These are phyloP conservation scores for Pachliopta kotzebuea DNA, from an alignment of 2,888 invertebrate species.

Conservation along the genomic window DNA sequence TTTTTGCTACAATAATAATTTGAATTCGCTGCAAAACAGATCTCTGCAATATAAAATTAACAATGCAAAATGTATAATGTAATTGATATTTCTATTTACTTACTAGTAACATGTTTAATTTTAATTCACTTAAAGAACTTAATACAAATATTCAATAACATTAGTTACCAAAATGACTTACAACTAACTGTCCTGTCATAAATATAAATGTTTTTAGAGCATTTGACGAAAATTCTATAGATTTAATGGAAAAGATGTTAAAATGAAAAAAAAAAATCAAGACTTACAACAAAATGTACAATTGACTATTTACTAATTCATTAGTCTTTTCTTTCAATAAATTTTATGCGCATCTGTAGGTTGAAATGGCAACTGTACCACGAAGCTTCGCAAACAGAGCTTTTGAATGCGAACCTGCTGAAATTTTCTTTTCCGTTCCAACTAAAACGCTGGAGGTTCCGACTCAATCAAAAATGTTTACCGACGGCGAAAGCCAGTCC, in stretches of 20 bases:
- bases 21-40: neutral
- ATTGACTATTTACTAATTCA: neutral
- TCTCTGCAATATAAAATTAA: neutral
- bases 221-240: too few species aligned
- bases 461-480: slow-evolving; percentile 68
- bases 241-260: too few species aligned
- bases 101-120: neutral
- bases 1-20: neutral
- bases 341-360: neutral
- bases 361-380: neutral
- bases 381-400: slow-evolving; percentile 34
- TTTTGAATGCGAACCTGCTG: slow-evolving; percentile 41
- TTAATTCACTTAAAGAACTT: neutral
- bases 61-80: neutral
- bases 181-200: too few species aligned
- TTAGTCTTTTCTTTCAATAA: neutral
- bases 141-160: neutral
- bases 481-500: slow-evolving; percentile 49
- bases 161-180: neutral
- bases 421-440: slow-evolving; percentile 43
- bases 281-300: too few species aligned
- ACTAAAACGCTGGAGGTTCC: slow-evolving; percentile 46
- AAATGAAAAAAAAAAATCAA: too few species aligned
- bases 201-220: too few species aligned
- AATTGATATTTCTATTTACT: neutral